Evolutionary conservation across 2,888 invertebrate genomes (phyloP).

Genomic region (Ophioninae sp.): DNA sequence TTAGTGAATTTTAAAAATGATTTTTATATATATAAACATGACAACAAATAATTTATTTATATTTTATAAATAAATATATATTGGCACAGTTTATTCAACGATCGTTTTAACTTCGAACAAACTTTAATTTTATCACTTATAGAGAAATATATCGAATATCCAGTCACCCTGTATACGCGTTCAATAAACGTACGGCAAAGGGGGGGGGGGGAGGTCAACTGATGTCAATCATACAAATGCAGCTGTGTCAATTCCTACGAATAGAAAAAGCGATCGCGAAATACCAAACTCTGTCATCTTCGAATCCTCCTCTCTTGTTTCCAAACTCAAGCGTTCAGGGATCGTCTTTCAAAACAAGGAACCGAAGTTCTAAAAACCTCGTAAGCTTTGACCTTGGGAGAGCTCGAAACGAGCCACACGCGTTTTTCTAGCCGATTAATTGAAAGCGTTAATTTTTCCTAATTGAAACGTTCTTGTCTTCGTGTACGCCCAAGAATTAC

Average conservation of each 20-base stretch:
- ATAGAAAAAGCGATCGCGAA: slow-evolving; percentile 53
- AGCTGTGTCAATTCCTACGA: slow-evolving; percentile 71
- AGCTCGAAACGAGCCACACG: background rate
- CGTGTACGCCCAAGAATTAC: slow-evolving; percentile 6
- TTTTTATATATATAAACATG: too few relatives aligned
- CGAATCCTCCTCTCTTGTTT: slow-evolving; percentile 2
- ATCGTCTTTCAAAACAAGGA: background rate
- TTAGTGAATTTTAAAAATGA: too few relatives aligned
- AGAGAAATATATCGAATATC: too few relatives aligned
- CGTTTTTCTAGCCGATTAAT: slow-evolving; percentile 7
- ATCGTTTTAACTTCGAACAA: too few relatives aligned
- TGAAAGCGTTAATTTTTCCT: slow-evolving; percentile 47
- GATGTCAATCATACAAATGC: slow-evolving; percentile 71
- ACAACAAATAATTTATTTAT: too few relatives aligned
- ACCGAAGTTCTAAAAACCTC: background rate
- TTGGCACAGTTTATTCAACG: too few relatives aligned
- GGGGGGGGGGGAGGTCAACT: slow-evolving; percentile 78
- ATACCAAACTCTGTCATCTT: slow-evolving; percentile 24
- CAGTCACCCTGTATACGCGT: slow-evolving; percentile 52
- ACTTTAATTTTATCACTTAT: too few relatives aligned
- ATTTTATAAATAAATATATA: too few relatives aligned
- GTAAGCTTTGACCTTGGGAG: background rate
- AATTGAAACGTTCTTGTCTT: slow-evolving; percentile 41
- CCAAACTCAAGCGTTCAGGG: background rate
- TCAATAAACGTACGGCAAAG: slow-evolving; percentile 74